Base-by-base conservation (phyloP, 1,140 invertebrate species). In the Diploscapter pachys region DNA sequence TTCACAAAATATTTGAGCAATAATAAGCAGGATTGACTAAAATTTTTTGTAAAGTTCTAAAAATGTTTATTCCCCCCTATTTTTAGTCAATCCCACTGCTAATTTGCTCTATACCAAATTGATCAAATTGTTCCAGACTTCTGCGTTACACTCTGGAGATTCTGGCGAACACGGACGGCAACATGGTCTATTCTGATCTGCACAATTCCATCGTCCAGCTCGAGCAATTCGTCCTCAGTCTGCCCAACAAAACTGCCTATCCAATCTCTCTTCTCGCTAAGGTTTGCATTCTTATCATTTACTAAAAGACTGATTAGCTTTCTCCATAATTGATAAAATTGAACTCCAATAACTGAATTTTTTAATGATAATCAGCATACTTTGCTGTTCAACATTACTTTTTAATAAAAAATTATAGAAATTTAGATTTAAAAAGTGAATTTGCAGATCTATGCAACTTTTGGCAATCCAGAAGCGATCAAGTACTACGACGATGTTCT, bases 91-190 rank as follows among this genome's bases (percentile, higher is more conserved):
- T 31, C 31, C 31, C 1, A 31, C 31, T 31, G 31, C 31, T 31
- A 31, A 31, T 31, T 31, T 31, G 0, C 0, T 31, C 31, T 31
- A 31, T 31, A 31, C 31, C 31, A 31, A 31, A 31, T 0, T 31
- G 31, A 31, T 31, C 31, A 31, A 31, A 31, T 31, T 31, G 31
- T 31, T 64, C 11, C 66, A 68, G 66, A 68, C 51, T 68, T 6
- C 66, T 68, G 13, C 66, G 66, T 6, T 53, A 9, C 6, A 68
- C 66, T 48, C 51, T 68, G 49, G 48, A 48, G 5, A 68, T 68
- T 68, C 66, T 68, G 48, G 66, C 66, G 11, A 68, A 68, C 51
- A 52, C 66, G 6, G 66, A 68, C 66, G 66, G 66, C 5, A 68
- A 68, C 50, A 52, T 53, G 11, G 51, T 55, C 57, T 52, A 52